Percentiles rank a stretch among this genome's conserved stretches.
These are phyloP conservation scores for Coronaproctus castanopsis DNA, from an alignment of 2,888 invertebrate species.

Conservation along the genomic window DNA sequence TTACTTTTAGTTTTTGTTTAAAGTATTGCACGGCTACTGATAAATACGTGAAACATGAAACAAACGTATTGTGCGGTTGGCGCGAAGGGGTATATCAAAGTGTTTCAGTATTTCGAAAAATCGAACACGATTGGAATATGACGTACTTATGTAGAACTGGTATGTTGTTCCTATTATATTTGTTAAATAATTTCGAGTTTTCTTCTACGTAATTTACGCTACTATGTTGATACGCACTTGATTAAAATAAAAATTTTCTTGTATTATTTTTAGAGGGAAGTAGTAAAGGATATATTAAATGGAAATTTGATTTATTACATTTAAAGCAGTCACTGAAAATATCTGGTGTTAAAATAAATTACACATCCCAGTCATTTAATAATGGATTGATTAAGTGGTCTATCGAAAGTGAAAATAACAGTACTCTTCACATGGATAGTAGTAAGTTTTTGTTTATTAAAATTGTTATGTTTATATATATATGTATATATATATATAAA, in stretches of 20 bases:
- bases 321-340: background rate
- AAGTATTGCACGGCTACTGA: constrained; percentile 36
- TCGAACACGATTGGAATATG: constrained; percentile 81
- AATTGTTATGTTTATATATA: too few species aligned
- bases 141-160: constrained; percentile 64
- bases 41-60: constrained; percentile 30
- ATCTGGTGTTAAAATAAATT: background rate
- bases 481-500: too few species aligned
- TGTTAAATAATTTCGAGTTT: too few species aligned
- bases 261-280: too few species aligned
- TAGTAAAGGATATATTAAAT: background rate
- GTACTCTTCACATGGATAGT: too few species aligned
- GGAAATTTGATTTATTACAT: background rate
- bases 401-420: too few species aligned
- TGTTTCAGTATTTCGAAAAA: constrained; percentile 54
- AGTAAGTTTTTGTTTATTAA: too few species aligned
- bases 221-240: too few species aligned
- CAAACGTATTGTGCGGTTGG: constrained; percentile 37
- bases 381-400: background rate
- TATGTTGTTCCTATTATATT: too few species aligned
- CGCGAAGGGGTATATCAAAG: constrained; percentile 37
- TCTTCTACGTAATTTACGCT: too few species aligned
- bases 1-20: constrained; percentile 13
- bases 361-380: background rate
- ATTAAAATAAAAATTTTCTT: too few species aligned